phyloP scores from a whole-genome alignment of 2,797 vertebrate genomes.

The Australoheros facetus region DNA sequence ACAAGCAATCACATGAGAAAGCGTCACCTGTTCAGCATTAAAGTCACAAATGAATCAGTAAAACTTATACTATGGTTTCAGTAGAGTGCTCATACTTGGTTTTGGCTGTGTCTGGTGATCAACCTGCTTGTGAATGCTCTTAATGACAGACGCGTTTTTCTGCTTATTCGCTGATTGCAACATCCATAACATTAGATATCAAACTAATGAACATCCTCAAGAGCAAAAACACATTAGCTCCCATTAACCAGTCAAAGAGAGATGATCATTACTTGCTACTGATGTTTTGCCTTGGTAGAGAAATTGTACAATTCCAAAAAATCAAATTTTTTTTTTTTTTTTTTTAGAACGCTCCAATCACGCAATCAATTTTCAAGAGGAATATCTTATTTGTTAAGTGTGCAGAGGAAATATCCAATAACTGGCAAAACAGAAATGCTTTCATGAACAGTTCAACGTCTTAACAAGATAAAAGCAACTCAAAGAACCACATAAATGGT shows the following conservation, averaged over 20 bases:
- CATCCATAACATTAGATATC: conserved; percentile 34
- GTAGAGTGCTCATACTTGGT: conserved; percentile 21
- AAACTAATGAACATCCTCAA: conserved; percentile 27
- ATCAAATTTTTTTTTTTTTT: accelerated
- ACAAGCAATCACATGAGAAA: conserved; percentile 23
- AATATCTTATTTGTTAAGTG: not conserved
- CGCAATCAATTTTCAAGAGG: not conserved
- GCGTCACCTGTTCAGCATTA: conserved; percentile 16
- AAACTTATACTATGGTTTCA: conserved; percentile 37
- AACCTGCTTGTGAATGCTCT: conserved; percentile 5
- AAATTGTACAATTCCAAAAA: not conserved
- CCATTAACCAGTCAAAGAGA: conserved; percentile 34
- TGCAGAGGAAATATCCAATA: conserved; percentile 1
- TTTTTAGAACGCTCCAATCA: not conserved
- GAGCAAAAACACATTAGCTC: conserved; percentile 40
- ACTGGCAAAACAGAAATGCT: not conserved
- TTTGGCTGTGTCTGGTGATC: not conserved
- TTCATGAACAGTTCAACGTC: not conserved
- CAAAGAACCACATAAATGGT: not conserved
- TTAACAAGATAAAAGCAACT: not conserved
- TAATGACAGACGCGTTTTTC: conserved; percentile 36
- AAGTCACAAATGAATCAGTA: conserved; percentile 29
- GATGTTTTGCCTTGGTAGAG: not conserved
- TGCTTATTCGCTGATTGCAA: conserved; percentile 31
- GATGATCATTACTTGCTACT: conserved; percentile 19